Evolutionary conservation across 2,113 vertebrate genomes (phyloP).

Genomic region (Clarias batrachus): DNA sequence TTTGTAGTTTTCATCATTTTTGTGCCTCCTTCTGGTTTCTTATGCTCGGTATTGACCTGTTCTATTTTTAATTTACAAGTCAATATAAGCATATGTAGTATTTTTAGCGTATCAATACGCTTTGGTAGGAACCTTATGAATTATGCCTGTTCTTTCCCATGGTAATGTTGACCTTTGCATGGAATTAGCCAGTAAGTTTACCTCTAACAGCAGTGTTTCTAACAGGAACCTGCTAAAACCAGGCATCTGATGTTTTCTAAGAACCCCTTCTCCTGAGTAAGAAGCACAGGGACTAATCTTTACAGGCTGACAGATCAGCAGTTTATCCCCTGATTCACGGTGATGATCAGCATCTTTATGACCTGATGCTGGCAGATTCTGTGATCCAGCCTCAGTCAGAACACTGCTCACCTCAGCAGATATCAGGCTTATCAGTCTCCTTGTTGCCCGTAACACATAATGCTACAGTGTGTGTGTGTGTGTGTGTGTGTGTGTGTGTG

Average conservation of each 20-base stretch:
- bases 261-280: not conserved
- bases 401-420: conserved; percentile 24
- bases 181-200: not conserved
- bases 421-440: not conserved
- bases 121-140: too few species aligned
- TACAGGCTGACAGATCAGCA: not conserved
- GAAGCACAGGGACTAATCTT: not conserved
- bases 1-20: too few species aligned
- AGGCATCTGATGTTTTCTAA: not conserved
- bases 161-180: too few species aligned
- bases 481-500: not conserved
- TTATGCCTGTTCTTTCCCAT: too few species aligned
- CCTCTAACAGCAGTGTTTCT: not conserved
- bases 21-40: too few species aligned
- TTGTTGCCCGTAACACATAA: not conserved
- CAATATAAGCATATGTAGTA: too few species aligned
- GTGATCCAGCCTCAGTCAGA: not conserved
- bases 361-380: conserved; percentile 17
- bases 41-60: too few species aligned
- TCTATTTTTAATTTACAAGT: too few species aligned
- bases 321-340: conserved; percentile 13
- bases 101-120: too few species aligned
- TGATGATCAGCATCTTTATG: conserved; percentile 23
- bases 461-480: not conserved
- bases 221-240: not conserved